Percentiles rank a stretch among this genome's conserved stretches.
Evolutionary conservation across 2,797 vertebrate species (phyloP).

Genomic region (Trachurus trachurus): DNA sequence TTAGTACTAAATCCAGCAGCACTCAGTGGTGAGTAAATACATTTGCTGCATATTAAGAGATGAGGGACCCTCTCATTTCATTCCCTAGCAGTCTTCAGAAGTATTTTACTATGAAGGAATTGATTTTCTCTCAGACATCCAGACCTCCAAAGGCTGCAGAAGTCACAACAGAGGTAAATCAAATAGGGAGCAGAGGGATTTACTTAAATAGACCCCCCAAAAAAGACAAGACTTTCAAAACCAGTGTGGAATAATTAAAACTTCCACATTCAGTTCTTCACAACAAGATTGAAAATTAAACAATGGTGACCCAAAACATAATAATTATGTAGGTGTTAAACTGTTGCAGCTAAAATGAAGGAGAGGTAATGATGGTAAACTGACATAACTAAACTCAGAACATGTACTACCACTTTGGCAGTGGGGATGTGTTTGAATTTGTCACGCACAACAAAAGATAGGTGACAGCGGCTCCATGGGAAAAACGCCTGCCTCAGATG

Average conservation of each 20-base stretch:
- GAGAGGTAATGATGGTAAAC: slow-evolving; percentile 35
- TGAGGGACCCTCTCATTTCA: slow-evolving; percentile 40
- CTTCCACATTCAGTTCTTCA: background rate
- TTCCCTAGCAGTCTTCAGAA: slow-evolving; percentile 34
- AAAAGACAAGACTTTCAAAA: slow-evolving; percentile 37
- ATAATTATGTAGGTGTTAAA: slow-evolving; percentile 33
- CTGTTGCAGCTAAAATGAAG: slow-evolving; percentile 22
- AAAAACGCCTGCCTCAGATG: slow-evolving; percentile 30
- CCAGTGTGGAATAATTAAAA: slow-evolving; percentile 19
- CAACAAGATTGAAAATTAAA: slow-evolving; percentile 24
- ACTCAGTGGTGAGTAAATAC: slow-evolving; percentile 23
- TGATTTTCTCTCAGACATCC: slow-evolving; percentile 48
- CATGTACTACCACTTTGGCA: slow-evolving; percentile 38
- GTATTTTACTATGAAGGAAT: slow-evolving; percentile 42
- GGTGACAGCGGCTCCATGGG: slow-evolving; percentile 10
- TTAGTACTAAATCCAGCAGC: background rate
- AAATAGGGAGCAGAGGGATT: slow-evolving; percentile 32
- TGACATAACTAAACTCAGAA: slow-evolving; percentile 24
- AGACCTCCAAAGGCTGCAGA: slow-evolving; percentile 36
- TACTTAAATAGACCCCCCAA: slow-evolving; percentile 23
- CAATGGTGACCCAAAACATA: slow-evolving; percentile 10
- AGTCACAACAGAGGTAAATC: slow-evolving; percentile 40
- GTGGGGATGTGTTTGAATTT: slow-evolving; percentile 23
- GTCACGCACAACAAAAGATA: slow-evolving; percentile 42
- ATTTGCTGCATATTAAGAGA: slow-evolving; percentile 41